Evolutionary conservation across 2,888 invertebrate species (phyloP).

Genomic region (Schrankia costaestrigalis): DNA sequence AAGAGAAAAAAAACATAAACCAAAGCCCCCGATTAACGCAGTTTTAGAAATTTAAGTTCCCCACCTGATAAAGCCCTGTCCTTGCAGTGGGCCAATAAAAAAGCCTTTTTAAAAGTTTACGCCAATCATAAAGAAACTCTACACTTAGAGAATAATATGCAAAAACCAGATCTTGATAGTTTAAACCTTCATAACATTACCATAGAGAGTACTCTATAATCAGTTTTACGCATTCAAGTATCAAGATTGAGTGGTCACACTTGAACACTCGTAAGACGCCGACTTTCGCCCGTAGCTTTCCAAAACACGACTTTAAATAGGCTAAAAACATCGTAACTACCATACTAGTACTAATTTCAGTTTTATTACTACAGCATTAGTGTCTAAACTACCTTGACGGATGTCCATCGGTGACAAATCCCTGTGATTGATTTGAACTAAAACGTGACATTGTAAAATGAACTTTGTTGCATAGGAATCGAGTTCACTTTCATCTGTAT

Average conservation of each 20-base stretch:
- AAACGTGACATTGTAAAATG: constrained; percentile 26
- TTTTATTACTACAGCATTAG: constrained; percentile 20
- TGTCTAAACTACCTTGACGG: constrained; percentile 35
- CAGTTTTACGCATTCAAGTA: constrained; percentile 45
- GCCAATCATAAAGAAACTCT: too few relatives aligned
- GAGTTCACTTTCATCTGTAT: constrained; percentile 15
- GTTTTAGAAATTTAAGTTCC: too few relatives aligned
- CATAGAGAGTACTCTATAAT: constrained; percentile 29
- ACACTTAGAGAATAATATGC: too few relatives aligned
- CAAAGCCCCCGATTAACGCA: too few relatives aligned
- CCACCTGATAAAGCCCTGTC: too few relatives aligned
- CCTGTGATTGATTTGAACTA: constrained; percentile 34
- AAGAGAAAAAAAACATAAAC: too few relatives aligned
- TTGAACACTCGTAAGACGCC: constrained; percentile 48
- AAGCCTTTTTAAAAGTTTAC: too few relatives aligned
- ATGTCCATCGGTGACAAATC: constrained; percentile 30
- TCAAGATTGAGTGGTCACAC: constrained; percentile 56
- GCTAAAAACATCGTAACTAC: constrained; percentile 43
- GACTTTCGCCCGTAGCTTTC: constrained; percentile 78
- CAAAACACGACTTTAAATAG: constrained; percentile 55
- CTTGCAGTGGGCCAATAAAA: too few relatives aligned
- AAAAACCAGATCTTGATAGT: too few relatives aligned
- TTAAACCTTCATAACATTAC: constrained; percentile 25
- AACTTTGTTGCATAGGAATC: constrained; percentile 11
- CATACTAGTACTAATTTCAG: constrained; percentile 14